Conservation (phyloP, 1,140 invertebrate species). For the Pygmarrhopalites habei region DNA sequence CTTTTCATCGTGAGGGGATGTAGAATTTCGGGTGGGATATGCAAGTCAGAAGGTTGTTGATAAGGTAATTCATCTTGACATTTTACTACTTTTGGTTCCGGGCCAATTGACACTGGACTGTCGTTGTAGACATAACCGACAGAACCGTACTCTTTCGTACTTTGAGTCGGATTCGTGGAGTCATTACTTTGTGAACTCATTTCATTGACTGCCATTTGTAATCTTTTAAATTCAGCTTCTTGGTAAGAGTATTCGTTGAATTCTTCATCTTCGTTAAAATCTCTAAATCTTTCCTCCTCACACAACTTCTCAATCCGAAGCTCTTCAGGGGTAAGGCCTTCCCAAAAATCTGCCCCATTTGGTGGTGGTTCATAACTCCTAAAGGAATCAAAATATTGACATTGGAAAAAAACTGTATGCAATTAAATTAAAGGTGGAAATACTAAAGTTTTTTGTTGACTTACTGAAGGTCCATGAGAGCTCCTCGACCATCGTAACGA, state of each 20-base stretch:
- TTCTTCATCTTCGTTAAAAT: slow-evolving; percentile 75
- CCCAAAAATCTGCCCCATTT: slow-evolving; percentile 52
- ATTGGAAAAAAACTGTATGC: not conserved
- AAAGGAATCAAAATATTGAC: too few species aligned
- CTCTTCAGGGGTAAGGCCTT: slow-evolving; percentile 66
- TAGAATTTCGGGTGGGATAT: slow-evolving; percentile 62
- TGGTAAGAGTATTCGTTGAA: slow-evolving; percentile 71
- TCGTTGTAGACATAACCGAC: slow-evolving; percentile 24
- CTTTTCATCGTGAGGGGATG: slow-evolving; percentile 85
- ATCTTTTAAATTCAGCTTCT: too few species aligned
- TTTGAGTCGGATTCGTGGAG: not conserved
- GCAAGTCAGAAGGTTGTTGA: slow-evolving; percentile 58
- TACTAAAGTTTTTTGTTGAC: not conserved
- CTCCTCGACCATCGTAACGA: slow-evolving; percentile 92
- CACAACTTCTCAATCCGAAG: slow-evolving; percentile 73
- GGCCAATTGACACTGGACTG: slow-evolving; percentile 20
- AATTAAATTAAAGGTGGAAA: not conserved
- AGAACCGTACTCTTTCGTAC: slow-evolving; percentile 13
- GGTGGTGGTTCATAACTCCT: slow-evolving; percentile 42
- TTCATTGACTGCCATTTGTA: slow-evolving; percentile 61
- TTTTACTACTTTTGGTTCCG: slow-evolving; percentile 41
- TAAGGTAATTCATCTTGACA: slow-evolving; percentile 61
- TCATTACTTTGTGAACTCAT: slow-evolving; percentile 68
- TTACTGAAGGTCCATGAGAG: slow-evolving; percentile 71
- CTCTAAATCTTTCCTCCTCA: slow-evolving; percentile 83